A percentile compares a stretch with the other conserved stretches of the same genome.
Evolutionary conservation across 1,140 invertebrate species (phyloP).

Genomic region (Platorchestia sp.): DNA sequence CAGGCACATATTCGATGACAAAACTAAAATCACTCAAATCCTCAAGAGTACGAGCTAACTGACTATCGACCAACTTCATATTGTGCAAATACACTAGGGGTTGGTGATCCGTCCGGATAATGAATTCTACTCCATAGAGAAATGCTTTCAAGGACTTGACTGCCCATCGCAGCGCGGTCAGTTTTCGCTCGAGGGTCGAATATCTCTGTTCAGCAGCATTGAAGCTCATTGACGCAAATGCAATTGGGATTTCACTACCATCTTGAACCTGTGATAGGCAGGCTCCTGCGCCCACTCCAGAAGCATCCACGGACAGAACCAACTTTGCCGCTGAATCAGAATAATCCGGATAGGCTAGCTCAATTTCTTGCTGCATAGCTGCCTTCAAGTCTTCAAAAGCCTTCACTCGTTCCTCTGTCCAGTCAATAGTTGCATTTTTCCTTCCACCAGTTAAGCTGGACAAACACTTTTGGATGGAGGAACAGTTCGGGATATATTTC

Average conservation of each 20-base stretch:
- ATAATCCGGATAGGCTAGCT: background rate
- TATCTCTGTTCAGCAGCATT: slow-evolving; percentile 9
- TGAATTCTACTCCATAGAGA: slow-evolving; percentile 14
- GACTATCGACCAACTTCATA: background rate
- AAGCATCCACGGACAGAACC: background rate
- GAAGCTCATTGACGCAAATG: background rate
- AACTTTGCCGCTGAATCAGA: background rate
- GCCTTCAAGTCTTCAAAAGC: slow-evolving; percentile 24
- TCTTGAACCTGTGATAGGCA: background rate
- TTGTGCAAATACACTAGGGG: too few species aligned
- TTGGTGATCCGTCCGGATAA: slow-evolving; percentile 27
- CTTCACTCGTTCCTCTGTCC: background rate
- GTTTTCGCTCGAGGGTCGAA: slow-evolving; percentile 31
- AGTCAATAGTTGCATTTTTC: background rate
- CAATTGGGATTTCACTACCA: background rate
- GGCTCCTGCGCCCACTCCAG: background rate
- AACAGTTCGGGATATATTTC: slow-evolving; percentile 49
- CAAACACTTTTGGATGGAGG: background rate
- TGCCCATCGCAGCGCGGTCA: background rate
- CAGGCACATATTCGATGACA: background rate
- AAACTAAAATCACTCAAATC: background rate
- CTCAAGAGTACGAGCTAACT: slow-evolving; percentile 17
- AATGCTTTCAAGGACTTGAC: slow-evolving; percentile 33
- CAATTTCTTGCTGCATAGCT: background rate
- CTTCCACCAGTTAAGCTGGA: background rate